Evolutionary conservation across 1,140 invertebrate genomes (phyloP), one percentile per base, ranked within the genome.

Genomic region (Pogonomyrmex barbatus): DNA sequence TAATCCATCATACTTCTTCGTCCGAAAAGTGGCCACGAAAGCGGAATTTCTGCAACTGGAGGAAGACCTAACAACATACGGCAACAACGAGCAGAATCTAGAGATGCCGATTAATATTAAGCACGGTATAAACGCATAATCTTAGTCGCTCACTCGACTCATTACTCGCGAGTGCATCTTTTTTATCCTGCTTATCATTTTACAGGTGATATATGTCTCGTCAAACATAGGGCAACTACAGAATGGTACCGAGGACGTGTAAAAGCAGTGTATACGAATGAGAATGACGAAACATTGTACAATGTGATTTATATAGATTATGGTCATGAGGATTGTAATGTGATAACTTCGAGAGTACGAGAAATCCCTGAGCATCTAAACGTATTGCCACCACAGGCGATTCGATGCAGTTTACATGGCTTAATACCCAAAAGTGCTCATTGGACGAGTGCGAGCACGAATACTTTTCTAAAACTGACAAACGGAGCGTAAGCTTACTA

Each of bases 1-100:
- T 73, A 96, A 96, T 87, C 97, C 97, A 0, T 96, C 96, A 4
- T 95, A 96, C 60, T 97, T 97, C 93, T 97, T 96, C 94, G 93
- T 97, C 6, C 96, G 97, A 89, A 94, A 62, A 56, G 0, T 71
- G 8, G n/a, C 3, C 33, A 10, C 45, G 70, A 36, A 87, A 76
- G 14, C 79, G 58, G 4, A 71, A 75, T 33, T 85, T 2, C 0
- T 4, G 0, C 62, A 76, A 3, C n/a, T 89, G 1, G 39, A 12
- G 5, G 54, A 87, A 24, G 70, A 17, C 0, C 4, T 90, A 1
- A 2, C 1, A 0, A 2, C 14, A 6, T 36, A 14, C 0, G 78
- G 9, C 52, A 9, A 1, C 3, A n/a, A 68, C 8, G 12, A n/a
- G 4, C 5, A 17, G 2, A 24, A 47, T 1, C 6, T 14, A 24